Evolutionary conservation across 2,113 vertebrate genomes (phyloP).

Genomic region (Sturnira hondurensis): DNA sequence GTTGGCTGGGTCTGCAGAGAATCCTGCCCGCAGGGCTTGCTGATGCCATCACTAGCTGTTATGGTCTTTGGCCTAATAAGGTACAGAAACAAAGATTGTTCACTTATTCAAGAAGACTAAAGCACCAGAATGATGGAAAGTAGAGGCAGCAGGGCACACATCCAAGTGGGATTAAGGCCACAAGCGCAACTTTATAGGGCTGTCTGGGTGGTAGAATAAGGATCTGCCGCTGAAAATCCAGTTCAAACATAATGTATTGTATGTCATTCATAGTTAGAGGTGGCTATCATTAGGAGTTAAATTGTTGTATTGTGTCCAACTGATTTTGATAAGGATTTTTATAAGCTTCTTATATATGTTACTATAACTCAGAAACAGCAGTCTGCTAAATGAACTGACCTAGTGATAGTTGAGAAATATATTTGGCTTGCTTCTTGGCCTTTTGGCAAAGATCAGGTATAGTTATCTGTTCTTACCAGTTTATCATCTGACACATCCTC

Average conservation of each 20-base stretch:
- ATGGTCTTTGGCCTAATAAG: slow-evolving; percentile 84
- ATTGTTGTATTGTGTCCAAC: slow-evolving; percentile 66
- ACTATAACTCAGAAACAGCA: slow-evolving; percentile 67
- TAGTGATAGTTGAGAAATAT: neutral
- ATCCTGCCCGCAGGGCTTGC: slow-evolving; percentile 82
- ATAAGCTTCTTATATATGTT: slow-evolving; percentile 75
- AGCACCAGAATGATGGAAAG: slow-evolving; percentile 78
- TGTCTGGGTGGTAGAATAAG: slow-evolving; percentile 76
- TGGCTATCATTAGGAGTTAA: slow-evolving; percentile 77
- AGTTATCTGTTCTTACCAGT: no score
- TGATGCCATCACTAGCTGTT: slow-evolving; percentile 84
- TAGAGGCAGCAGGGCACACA: slow-evolving; percentile 79
- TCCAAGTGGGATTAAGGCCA: slow-evolving; percentile 84
- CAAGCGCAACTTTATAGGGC: slow-evolving; percentile 76
- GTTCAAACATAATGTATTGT: slow-evolving; percentile 79
- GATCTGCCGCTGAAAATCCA: slow-evolving; percentile 70
- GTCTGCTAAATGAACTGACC: neutral
- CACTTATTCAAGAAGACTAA: slow-evolving; percentile 81
- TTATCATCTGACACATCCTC: no score
- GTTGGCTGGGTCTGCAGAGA: slow-evolving; percentile 85
- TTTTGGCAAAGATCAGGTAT: no score
- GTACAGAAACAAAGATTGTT: slow-evolving; percentile 87
- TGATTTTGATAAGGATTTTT: slow-evolving; percentile 74
- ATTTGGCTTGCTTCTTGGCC: neutral
- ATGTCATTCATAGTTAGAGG: slow-evolving; percentile 77